Evolutionary conservation across 2,113 vertebrate species (phyloP).

Genomic region (Thoracochromis brauschi): DNA sequence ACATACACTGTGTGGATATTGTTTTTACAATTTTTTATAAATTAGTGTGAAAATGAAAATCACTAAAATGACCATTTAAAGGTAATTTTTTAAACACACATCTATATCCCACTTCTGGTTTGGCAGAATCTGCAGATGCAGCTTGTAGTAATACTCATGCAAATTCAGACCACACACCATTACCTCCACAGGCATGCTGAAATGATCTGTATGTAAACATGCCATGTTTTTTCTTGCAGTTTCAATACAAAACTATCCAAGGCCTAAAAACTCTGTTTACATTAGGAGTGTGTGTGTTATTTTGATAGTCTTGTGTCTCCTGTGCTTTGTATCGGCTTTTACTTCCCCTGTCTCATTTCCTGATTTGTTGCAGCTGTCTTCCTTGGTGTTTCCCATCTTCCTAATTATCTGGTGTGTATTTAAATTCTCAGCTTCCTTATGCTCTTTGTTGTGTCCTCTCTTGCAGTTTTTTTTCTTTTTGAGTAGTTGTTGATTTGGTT

Average conservation of each 20-base stretch:
- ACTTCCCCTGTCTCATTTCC: background rate
- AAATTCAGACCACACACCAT: background rate
- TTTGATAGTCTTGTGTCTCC: background rate
- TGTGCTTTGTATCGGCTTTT: background rate
- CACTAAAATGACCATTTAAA: background rate
- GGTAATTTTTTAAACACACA: background rate
- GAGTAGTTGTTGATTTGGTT: background rate
- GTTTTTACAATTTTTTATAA: background rate
- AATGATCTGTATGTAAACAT: background rate
- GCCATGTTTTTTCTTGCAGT: background rate
- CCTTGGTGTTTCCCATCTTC: background rate
- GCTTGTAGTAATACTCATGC: accelerated
- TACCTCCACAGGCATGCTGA: background rate
- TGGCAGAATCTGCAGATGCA: background rate
- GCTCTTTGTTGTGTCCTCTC: background rate
- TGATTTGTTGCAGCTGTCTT: background rate
- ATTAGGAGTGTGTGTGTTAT: background rate
- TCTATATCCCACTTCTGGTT: background rate
- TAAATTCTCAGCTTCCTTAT: background rate
- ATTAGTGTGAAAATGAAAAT: background rate
- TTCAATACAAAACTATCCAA: background rate
- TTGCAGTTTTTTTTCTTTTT: background rate
- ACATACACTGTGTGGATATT: background rate
- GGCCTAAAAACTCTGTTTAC: background rate
- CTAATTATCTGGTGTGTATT: background rate